Percentiles rank a stretch among this genome's conserved stretches.
These are phyloP conservation scores for Limnephilus marmoratus DNA, from an alignment of 2,888 invertebrate genomes.

Conservation along the genomic window DNA sequence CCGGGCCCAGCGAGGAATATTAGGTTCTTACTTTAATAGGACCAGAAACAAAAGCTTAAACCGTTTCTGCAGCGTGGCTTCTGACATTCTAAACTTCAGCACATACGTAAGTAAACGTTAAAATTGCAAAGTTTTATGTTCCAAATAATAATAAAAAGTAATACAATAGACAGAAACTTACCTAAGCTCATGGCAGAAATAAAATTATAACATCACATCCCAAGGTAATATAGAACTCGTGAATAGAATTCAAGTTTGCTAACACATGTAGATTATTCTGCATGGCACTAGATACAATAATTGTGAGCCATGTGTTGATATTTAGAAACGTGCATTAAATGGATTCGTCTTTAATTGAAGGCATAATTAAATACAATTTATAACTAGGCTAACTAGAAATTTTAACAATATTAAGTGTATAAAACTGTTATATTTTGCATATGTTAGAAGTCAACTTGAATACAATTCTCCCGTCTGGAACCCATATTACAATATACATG, in stretches of 20 bases:
- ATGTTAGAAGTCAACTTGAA: too few relatives aligned
- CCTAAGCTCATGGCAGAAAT: neutral
- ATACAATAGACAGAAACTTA: neutral
- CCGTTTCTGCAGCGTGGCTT: neutral
- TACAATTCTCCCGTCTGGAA: too few relatives aligned
- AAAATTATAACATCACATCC: neutral
- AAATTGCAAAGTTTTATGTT: neutral
- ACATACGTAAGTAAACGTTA: neutral
- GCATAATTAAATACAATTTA: neutral
- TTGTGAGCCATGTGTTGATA: neutral
- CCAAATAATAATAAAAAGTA: neutral
- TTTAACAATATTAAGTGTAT: too few relatives aligned
- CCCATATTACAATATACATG: too few relatives aligned
- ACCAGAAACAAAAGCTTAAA: neutral
- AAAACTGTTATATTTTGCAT: too few relatives aligned
- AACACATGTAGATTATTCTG: neutral
- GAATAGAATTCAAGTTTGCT: neutral
- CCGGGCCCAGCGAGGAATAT: conserved; percentile 16
- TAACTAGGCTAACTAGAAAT: too few relatives aligned
- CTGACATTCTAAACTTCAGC: neutral
- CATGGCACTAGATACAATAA: neutral
- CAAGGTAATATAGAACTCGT: neutral
- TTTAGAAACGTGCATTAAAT: neutral
- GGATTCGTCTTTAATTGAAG: neutral
- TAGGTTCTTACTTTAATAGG: neutral